Evolutionary conservation across 2,113 vertebrate genomes (phyloP).

Genomic region (Lipophrys pholis): DNA sequence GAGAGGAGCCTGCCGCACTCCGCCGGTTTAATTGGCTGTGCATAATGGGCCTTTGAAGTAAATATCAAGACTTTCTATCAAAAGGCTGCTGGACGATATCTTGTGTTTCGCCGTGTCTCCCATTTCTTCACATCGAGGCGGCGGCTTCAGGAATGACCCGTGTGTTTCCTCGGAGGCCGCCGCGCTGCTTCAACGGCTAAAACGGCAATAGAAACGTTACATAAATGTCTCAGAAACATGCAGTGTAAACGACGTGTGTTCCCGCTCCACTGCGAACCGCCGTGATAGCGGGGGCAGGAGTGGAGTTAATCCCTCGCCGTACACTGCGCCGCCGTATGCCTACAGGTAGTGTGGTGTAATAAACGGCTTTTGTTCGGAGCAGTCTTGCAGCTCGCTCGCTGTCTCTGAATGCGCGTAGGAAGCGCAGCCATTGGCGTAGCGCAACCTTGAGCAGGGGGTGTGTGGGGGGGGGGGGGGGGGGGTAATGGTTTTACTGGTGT

Average conservation of each 20-base stretch:
- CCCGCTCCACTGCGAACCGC: slow-evolving; percentile 12
- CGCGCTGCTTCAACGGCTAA: slow-evolving; percentile 2
- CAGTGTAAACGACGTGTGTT: not conserved
- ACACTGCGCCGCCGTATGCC: slow-evolving; percentile 23
- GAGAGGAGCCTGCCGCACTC: slow-evolving; percentile 37
- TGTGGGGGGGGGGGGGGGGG: slow-evolving; percentile 42
- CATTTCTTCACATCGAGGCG: slow-evolving; percentile 21
- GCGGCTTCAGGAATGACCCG: slow-evolving; percentile 28
- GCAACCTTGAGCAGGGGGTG: slow-evolving; percentile 66
- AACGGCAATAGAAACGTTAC: not conserved
- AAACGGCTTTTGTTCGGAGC: slow-evolving; percentile 32
- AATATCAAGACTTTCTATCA: slow-evolving; percentile 71
- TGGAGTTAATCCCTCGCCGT: slow-evolving; percentile 13
- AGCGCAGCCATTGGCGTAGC: slow-evolving; percentile 58
- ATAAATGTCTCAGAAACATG: slow-evolving; percentile 8
- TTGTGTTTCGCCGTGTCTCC: slow-evolving; percentile 22
- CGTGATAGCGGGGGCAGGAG: not conserved
- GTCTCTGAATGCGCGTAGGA: slow-evolving; percentile 42
- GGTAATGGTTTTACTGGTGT: slow-evolving; percentile 68
- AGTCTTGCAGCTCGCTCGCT: slow-evolving; percentile 53
- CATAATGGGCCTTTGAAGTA: slow-evolving; percentile 68
- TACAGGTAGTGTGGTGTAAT: slow-evolving; percentile 49
- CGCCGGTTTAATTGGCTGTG: slow-evolving; percentile 67
- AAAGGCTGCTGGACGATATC: slow-evolving; percentile 56
- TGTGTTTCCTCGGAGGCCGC: slow-evolving; percentile 22